Base-by-base conservation (phyloP, 1,140 invertebrate genomes). In the Eumeta japonica region DNA sequence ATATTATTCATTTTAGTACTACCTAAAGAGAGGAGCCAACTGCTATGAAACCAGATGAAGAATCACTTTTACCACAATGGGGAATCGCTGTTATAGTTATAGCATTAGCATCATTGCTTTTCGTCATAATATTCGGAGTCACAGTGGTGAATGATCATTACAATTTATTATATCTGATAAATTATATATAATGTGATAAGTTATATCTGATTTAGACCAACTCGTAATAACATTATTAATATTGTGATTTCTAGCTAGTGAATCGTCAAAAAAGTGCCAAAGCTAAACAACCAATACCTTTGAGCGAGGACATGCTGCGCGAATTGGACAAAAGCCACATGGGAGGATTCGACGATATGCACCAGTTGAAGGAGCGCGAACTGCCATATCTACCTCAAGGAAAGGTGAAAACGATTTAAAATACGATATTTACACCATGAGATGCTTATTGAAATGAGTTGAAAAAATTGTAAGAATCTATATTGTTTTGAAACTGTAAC, bases 51-150 rank as follows among this genome's bases (percentile, higher is more conserved):
- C 79, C 80, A n/a, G 83, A 87, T 39, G 84, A 89, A 55, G 84
- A 88, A 55, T 82, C 82, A 34, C 73, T 89, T 12, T 76, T 94
- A 40, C 91, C 91, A 16, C 90, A 94, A 62, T 94, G 92, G 92
- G 89, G 89, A 3, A 93, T 94, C 46, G 90, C 91, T 41, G 87
- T 92, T 7, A 93, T 93, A 52, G 90, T 93, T 3, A 92, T 94
- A 54, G 90, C 90, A 3, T 79, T 92, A 13, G 90, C 89, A 2
- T 93, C 90, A 28, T 78, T 94, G 28, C 77, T 93, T 3, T 94
- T 94, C 56, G 88, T 93, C 13, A 83, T 93, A 17, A 88, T 93
- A 45, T 93, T 94, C 62, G 91, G 90, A 28, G 88, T 92, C 16
- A 90, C 89, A 43, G 89, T 93, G 61, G 91, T 94, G 81, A 79